phyloP scores from a whole-genome alignment of 2,888 invertebrate species.

The Melipona bicolor region DNA sequence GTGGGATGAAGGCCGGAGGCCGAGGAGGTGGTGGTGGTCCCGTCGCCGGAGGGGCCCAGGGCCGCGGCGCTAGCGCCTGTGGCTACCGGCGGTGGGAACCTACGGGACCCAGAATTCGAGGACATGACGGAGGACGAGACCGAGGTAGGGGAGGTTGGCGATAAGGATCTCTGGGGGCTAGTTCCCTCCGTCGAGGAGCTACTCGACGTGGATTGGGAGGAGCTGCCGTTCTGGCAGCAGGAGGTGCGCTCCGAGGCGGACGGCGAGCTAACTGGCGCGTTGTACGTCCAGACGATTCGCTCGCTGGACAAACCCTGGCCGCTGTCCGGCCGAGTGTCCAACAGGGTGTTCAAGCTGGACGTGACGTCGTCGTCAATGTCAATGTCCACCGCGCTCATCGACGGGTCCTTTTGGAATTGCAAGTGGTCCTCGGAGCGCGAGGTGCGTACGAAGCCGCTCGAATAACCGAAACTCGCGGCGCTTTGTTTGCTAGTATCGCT shows the following conservation, averaged over 20 bases:
- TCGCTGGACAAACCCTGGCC: conserved; percentile 86
- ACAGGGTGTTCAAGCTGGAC: conserved; percentile 95
- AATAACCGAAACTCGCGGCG: conserved; percentile 76
- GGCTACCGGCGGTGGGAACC: conserved; percentile 84
- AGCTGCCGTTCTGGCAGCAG: conserved; percentile 86
- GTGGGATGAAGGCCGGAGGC: conserved; percentile 76
- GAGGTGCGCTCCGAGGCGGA: conserved; percentile 85
- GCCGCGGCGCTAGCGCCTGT: conserved; percentile 58
- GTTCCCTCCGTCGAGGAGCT: conserved; percentile 82
- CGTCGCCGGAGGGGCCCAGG: conserved; percentile 70
- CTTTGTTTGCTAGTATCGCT: conserved; percentile 64
- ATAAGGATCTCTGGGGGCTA: conserved; percentile 86
- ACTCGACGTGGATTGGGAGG: conserved; percentile 75
- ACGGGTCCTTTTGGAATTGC: conserved; percentile 91
- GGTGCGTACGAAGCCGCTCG: conserved; percentile 90
- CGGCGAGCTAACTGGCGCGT: conserved; percentile 91
- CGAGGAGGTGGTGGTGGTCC: conserved; percentile 61
- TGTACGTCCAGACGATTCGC: conserved; percentile 96
- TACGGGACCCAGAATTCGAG: conserved; percentile 89
- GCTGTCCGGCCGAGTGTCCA: conserved; percentile 90
- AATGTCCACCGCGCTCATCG: conserved; percentile 93
- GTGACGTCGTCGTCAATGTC: conserved; percentile 97
- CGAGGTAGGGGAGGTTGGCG: conserved; percentile 93
- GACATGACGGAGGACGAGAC: conserved; percentile 95
- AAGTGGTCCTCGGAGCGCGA: conserved; percentile 97